Base-by-base conservation (phyloP, 2,113 vertebrate species). In the Trinectes maculatus region DNA sequence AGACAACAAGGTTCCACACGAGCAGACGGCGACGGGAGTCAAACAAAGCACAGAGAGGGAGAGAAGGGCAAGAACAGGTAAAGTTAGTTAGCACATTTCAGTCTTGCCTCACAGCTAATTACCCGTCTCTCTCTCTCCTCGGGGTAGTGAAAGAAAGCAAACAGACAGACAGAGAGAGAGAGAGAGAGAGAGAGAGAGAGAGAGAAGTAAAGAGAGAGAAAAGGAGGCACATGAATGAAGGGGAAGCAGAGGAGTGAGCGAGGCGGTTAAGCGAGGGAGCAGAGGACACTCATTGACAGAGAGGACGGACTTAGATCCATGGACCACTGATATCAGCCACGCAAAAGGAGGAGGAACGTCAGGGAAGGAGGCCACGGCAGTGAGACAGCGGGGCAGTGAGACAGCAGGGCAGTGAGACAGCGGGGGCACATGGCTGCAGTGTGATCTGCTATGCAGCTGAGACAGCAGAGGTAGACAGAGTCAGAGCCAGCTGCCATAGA, bases 1-100 rank as follows among this genome's bases (percentile, higher is more conserved):
- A 80, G 66, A 77, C 44, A 65, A 57, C 66, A 77, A 76, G 73
- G 85, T 87, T 89, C 56, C 83, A 84, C 68, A 75, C 78, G 77
- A 85, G 53, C 74, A 66, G 40, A 46, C 62, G 11, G 49, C 39
- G 42, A 29, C 49, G 36, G 60, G 80, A 54, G 58, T n/a, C 49
- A 10, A 53, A 77, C 49, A 77, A 82, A 74, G 74, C 64, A 31
- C 36, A 71, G 53, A 47, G 71, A 48, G 59, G 59, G 43, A 53
- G 56, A 53, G 67, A 64, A 44, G 44, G 39, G 42, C 57, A 39
- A 61, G 47, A 65, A 70, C 74, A 75, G 75, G 74, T 67, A 85
- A 44, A 65, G 53, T 64, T 48, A 44, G 56, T 67, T 42, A 8
- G 13, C 15, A 58, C 33, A 34, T 65, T 77, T 71, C 65, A 55